Conservation (phyloP, 2,888 invertebrate genomes). For the Teleogryllus oceanicus region DNA sequence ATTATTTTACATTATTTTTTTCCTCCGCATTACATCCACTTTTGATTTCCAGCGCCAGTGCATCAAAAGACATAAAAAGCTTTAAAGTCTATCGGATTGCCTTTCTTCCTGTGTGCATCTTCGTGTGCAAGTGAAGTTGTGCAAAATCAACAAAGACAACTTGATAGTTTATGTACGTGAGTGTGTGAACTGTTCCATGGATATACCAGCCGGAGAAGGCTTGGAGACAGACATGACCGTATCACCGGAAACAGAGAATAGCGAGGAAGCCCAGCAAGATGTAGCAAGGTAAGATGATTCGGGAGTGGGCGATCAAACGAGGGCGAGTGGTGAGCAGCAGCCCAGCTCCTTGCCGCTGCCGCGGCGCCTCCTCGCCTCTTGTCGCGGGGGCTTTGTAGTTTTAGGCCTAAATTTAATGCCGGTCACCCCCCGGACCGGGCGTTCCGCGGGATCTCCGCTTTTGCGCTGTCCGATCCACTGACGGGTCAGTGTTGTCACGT, state of each 20-base stretch:
- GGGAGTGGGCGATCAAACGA: too few species aligned
- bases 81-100: not conserved
- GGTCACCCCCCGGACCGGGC: too few species aligned
- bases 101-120: not conserved
- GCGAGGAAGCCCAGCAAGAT: conserved; percentile 26
- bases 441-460: too few species aligned
- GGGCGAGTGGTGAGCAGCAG: too few species aligned
- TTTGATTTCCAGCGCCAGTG: not conserved
- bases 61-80: not conserved
- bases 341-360: too few species aligned
- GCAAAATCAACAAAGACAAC: not conserved
- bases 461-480: too few species aligned
- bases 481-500: too few species aligned
- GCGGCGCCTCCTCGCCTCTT: too few species aligned
- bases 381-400: too few species aligned
- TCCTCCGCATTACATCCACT: not conserved
- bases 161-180: not conserved
- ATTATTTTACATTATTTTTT: too few species aligned
- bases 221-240: conserved; percentile 30
- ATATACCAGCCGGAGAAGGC: conserved; percentile 29
- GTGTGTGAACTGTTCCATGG: conserved; percentile 29
- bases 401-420: too few species aligned
- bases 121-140: conserved; percentile 5
- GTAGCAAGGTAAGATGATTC: conserved; percentile 22
- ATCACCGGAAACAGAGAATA: conserved; percentile 31